A percentile compares a stretch with the other conserved stretches of the same genome.
Conservation (phyloP, 2,888 invertebrate species). For the Dryocosmus kuriphilus region DNA sequence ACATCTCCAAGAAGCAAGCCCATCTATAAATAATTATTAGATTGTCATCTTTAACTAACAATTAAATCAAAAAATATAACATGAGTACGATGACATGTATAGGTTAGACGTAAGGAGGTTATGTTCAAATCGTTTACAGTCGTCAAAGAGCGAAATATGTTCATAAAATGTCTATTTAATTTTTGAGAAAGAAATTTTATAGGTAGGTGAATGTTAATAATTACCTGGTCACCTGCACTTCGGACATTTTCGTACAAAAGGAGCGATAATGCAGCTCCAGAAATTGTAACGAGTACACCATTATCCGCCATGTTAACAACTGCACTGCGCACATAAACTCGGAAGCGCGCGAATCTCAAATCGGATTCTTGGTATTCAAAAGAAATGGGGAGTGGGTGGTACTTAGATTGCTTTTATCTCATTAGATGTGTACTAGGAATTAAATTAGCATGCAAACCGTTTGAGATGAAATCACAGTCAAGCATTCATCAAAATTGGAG, state of each 20-base stretch:
- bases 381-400: conserved; percentile 5
- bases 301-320: conserved; percentile 72
- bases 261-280: conserved; percentile 84
- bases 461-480: not conserved
- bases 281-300: conserved; percentile 73
- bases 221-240: conserved; percentile 82
- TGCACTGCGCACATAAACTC: not conserved
- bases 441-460: not conserved
- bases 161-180: not conserved
- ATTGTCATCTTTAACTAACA: not conserved
- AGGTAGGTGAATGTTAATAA: not conserved
- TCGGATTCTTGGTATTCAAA: not conserved
- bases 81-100: conserved; percentile 8
- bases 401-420: not conserved
- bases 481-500: not conserved
- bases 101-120: conserved; percentile 33
- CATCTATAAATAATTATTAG: conserved; percentile 71
- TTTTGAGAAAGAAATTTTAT: not conserved
- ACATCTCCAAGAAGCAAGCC: conserved; percentile 85
- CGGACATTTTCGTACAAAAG: conserved; percentile 84
- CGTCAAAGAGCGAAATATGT: not conserved
- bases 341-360: conserved; percentile 19
- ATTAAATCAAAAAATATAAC: not conserved
- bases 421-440: not conserved
- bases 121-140: not conserved